phyloP scores from a whole-genome alignment of 2,113 vertebrate genomes.

The Nycticryphes semicollaris region DNA sequence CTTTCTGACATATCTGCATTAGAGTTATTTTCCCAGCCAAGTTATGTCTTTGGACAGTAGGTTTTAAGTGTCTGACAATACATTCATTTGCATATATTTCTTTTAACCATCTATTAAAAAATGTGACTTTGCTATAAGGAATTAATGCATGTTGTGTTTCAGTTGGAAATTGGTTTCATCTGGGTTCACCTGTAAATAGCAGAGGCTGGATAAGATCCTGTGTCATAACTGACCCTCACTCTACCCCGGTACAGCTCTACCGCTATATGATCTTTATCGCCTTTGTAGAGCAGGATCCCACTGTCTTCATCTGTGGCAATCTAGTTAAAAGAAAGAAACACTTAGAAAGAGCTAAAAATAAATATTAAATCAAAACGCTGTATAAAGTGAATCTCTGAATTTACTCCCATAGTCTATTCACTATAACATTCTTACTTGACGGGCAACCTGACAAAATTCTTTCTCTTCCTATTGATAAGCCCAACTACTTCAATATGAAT shows the following conservation, averaged over 20 bases:
- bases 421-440: neutral
- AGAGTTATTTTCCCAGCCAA: neutral
- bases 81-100: neutral
- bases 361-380: neutral
- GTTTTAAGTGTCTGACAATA: neutral
- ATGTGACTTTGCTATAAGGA: neutral
- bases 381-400: neutral
- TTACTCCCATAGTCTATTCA: neutral
- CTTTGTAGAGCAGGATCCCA: constrained; percentile 94
- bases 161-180: neutral
- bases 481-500: neutral
- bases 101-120: neutral
- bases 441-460: neutral
- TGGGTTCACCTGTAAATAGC: constrained; percentile 93
- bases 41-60: neutral
- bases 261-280: constrained; percentile 90
- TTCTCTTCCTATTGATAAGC: neutral
- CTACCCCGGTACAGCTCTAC: constrained; percentile 94
- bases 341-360: neutral
- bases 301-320: constrained; percentile 97
- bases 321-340: constrained; percentile 71
- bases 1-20: neutral
- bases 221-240: constrained; percentile 95
- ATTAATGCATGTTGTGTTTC: neutral
- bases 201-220: constrained; percentile 90